Base-by-base conservation (phyloP, 2,888 invertebrate genomes). In the Nemoura dubitans region DNA sequence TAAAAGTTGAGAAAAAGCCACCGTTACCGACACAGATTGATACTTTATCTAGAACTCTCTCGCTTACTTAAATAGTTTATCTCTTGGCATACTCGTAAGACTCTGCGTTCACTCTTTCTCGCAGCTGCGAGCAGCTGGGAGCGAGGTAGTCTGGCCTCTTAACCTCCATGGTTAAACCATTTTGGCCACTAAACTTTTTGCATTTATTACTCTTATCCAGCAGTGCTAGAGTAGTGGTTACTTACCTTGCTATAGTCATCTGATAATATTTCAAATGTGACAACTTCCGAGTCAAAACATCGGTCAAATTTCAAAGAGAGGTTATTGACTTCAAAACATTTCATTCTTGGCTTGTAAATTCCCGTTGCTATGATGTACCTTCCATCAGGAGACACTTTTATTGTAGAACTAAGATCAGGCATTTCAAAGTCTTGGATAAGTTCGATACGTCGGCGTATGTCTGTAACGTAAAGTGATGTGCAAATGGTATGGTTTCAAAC, bases 351-450 rank as follows among this genome's bases (percentile, higher is more conserved):
- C 91, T 99, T 99, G 91, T 99, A 99, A 88, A 96, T 97, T 83
- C 99, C 99, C 59, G 98, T 96, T 0, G 97, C 97, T 90, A 98
- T 93, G 88, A 99, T 95, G 90, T 97, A 98, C 89, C 98, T 96
- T 26, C 97, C 97, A 93, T 99, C 99, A 89, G 94, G 95, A 10
- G 99, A 97, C 88, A 97, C 94, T 90, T 95, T 94, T 29, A 99
- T 93, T 85, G 95, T 95, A 26, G 96, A 96, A 90, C 98, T 98
- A 0, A 99, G 94, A 84, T 96, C 97, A 30, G 99, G 99, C 99
- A 99, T 99, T 89, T 98, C 98, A 93, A 99, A 99, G 91, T 99
- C 99, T 92, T 99, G 99, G 89, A 99, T 97, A 78, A 99, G 94
- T 92, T 99, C 98, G 89, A 99, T 98, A 90, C 98, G 94, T 89